Evolutionary conservation across 2,888 invertebrate species (phyloP).

Genomic region (Germaria angustata): DNA sequence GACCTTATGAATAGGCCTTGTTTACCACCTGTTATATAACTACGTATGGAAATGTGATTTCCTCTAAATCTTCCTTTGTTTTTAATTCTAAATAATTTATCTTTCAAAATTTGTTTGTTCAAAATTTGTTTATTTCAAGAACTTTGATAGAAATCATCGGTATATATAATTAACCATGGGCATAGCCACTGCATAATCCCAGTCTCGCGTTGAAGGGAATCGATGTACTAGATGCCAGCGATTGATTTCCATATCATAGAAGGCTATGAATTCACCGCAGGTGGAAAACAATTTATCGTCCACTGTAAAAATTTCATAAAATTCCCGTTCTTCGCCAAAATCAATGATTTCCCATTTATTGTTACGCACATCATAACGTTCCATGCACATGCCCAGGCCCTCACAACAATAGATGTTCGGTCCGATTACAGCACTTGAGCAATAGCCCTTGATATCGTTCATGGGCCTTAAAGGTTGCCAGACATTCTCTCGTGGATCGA

Average conservation of each 20-base stretch:
- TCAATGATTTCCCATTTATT: slow-evolving; percentile 73
- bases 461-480: slow-evolving; percentile 71
- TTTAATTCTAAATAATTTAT: no score
- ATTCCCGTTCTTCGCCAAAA: slow-evolving; percentile 73
- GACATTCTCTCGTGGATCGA: slow-evolving; percentile 71
- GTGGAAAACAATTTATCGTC: slow-evolving; percentile 72
- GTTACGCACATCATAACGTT: slow-evolving; percentile 72
- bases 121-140: no score
- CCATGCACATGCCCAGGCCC: slow-evolving; percentile 73
- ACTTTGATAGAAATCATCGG: no score
- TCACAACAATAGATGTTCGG: slow-evolving; percentile 73
- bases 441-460: slow-evolving; percentile 73
- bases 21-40: no score
- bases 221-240: slow-evolving; percentile 70
- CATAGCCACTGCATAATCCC: slow-evolving; percentile 73
- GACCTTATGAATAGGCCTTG: no score
- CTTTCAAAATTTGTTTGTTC: no score
- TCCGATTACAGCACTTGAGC: slow-evolving; percentile 71
- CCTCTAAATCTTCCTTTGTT: no score
- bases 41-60: no score
- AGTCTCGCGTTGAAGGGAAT: slow-evolving; percentile 70
- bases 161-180: slow-evolving; percentile 69
- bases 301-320: slow-evolving; percentile 73
- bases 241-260: slow-evolving; percentile 69
- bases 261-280: slow-evolving; percentile 71